phyloP scores from a whole-genome alignment of 2,888 invertebrate genomes.

The Dolichopus griseipennis region DNA sequence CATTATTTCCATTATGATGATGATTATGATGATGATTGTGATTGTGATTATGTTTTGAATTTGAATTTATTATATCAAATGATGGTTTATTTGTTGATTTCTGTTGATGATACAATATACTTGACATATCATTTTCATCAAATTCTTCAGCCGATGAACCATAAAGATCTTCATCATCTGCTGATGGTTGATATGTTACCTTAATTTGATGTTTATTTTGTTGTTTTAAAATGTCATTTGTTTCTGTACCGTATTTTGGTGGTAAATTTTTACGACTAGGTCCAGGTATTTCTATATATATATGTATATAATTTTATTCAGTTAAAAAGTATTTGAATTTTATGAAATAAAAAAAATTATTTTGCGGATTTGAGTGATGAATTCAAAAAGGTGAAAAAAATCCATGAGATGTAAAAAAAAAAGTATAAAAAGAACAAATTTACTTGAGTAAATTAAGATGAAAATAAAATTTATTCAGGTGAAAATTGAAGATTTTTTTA shows the following conservation, averaged over 20 bases:
- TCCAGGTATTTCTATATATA: slow-evolving; percentile 62
- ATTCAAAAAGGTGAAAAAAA: too few relatives aligned
- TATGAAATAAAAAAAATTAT: too few relatives aligned
- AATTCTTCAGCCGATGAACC: slow-evolving; percentile 61
- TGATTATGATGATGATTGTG: neutral
- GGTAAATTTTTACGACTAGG: slow-evolving; percentile 52
- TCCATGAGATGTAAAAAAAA: too few relatives aligned
- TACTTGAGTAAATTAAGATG: neutral
- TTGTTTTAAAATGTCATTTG: slow-evolving; percentile 43
- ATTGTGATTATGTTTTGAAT: neutral
- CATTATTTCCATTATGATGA: neutral
- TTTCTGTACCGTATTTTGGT: slow-evolving; percentile 43
- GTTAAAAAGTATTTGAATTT: neutral
- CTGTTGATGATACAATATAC: slow-evolving; percentile 38
- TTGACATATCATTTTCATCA: slow-evolving; percentile 47
- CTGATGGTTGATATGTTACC: slow-evolving; percentile 40
- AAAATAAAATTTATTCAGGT: neutral
- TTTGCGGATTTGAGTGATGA: too few relatives aligned
- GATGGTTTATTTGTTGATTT: slow-evolving; percentile 36
- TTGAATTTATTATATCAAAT: slow-evolving; percentile 18
- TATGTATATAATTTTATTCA: neutral
- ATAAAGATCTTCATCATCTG: slow-evolving; percentile 57
- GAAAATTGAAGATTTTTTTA: neutral
- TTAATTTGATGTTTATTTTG: slow-evolving; percentile 34
- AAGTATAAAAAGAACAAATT: too few relatives aligned